A percentile compares a stretch with the other conserved stretches of the same genome.
Evolutionary conservation across 2,888 invertebrate species (phyloP).

Genomic region (Trichopria drosophilae): DNA sequence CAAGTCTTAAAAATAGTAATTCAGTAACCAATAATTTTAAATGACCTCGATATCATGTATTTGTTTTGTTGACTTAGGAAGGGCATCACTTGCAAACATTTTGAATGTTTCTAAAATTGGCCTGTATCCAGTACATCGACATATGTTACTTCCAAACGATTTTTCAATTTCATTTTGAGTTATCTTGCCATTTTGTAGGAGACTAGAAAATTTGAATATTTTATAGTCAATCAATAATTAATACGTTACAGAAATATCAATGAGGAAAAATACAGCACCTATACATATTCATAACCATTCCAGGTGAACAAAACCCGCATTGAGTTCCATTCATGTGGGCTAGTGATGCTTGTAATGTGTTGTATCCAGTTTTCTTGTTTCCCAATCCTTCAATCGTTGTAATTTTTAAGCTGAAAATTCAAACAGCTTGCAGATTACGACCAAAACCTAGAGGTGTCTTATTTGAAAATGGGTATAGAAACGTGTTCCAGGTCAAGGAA

Average conservation of each 20-base stretch:
- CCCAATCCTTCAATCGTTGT: conserved; percentile 76
- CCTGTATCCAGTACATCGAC: conserved; percentile 77
- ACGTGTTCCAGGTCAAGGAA: no score
- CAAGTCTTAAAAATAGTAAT: no score
- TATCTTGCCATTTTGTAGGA: conserved; percentile 58
- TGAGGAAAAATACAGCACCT: conserved; percentile 30
- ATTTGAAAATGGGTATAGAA: no score
- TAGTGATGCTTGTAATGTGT: conserved; percentile 61
- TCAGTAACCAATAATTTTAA: no score
- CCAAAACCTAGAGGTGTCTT: no score
- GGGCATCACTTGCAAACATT: conserved; percentile 68
- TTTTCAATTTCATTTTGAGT: conserved; percentile 70
- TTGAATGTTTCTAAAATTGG: conserved; percentile 80
- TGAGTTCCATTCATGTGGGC: conserved; percentile 48
- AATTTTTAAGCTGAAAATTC: conserved; percentile 63
- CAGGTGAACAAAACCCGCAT: conserved; percentile 67
- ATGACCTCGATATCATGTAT: conserved; percentile 58
- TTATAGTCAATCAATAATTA: neutral
- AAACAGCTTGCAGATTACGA: no score
- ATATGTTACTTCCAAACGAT: conserved; percentile 72
- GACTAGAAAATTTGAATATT: conserved; percentile 33
- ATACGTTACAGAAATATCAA: neutral
- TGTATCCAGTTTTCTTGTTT: conserved; percentile 67
- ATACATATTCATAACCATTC: conserved; percentile 70
- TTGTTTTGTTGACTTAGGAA: conserved; percentile 60